Conservation (phyloP, 2,888 invertebrate species). For the Lymantria monacha region DNA sequence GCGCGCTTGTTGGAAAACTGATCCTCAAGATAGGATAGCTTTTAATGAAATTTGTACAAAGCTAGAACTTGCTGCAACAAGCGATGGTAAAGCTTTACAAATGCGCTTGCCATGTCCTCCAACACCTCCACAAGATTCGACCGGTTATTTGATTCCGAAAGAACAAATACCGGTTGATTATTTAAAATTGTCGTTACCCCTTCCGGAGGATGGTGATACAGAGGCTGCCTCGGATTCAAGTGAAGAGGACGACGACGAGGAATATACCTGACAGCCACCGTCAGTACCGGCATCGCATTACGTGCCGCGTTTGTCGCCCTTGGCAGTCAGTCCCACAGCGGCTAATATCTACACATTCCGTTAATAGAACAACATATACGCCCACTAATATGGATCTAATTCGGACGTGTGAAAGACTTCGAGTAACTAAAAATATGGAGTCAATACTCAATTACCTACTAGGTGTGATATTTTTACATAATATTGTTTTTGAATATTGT, state of each 20-base stretch:
- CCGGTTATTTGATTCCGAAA: conserved; percentile 86
- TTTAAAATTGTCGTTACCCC: conserved; percentile 71
- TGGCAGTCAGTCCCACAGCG: conserved; percentile 35
- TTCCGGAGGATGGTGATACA: conserved; percentile 39
- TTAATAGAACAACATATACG: conserved; percentile 35
- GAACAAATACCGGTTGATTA: conserved; percentile 80
- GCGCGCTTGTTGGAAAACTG: conserved; percentile 91
- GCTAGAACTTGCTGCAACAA: conserved; percentile 77
- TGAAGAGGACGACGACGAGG: conserved; percentile 65
- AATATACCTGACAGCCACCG: conserved; percentile 64
- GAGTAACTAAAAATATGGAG: conserved; percentile 10
- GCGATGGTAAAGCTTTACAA: conserved; percentile 48
- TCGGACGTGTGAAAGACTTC: not conserved
- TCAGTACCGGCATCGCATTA: conserved; percentile 51
- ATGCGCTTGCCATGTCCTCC: conserved; percentile 74
- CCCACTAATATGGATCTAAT: conserved; percentile 26
- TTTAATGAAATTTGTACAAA: conserved; percentile 87
- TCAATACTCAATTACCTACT: conserved; percentile 49
- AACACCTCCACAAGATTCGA: conserved; percentile 84
- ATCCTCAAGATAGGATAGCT: conserved; percentile 88
- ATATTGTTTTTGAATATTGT: conserved; percentile 16
- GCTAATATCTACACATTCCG: conserved; percentile 59
- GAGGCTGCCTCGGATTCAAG: conserved; percentile 62
- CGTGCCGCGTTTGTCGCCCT: conserved; percentile 55
- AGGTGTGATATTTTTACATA: conserved; percentile 52